phyloP scores from a whole-genome alignment of 2,113 vertebrate species.

The Lepus timidus region DNA sequence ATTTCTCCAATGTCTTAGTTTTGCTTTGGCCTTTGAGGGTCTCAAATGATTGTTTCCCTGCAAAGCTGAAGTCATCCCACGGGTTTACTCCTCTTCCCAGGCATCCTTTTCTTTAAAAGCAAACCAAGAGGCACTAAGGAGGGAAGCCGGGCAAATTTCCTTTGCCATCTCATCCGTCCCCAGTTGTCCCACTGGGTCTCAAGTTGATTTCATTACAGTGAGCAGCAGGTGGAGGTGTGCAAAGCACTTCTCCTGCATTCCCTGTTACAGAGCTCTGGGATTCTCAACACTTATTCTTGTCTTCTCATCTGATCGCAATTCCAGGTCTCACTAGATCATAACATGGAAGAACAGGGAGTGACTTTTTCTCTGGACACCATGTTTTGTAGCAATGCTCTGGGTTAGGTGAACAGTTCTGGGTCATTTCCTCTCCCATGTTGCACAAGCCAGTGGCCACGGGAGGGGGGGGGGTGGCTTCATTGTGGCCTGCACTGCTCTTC shows the following conservation, averaged over 20 bases:
- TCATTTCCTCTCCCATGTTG: not conserved
- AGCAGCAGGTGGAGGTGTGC: not conserved
- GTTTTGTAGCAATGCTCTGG: not conserved
- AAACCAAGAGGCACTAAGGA: not conserved
- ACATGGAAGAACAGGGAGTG: not conserved
- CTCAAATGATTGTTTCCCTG: not conserved
- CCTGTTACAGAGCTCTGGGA: not conserved
- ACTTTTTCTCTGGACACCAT: not conserved
- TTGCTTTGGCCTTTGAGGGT: not conserved
- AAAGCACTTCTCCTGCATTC: not conserved
- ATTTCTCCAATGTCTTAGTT: not conserved
- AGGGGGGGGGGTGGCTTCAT: not conserved
- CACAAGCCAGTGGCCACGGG: not conserved
- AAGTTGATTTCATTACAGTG: not conserved
- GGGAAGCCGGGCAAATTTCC: not conserved
- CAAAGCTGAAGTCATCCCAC: not conserved
- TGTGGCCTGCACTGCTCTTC: not conserved
- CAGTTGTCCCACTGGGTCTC: not conserved
- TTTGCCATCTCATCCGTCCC: not conserved
- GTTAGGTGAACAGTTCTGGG: not conserved
- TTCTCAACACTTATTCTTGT: not conserved
- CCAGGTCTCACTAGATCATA: not conserved
- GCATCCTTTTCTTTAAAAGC: not conserved
- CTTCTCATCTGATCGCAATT: not conserved
- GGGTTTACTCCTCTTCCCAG: not conserved